phyloP scores from a whole-genome alignment of 2,888 invertebrate species.

The Epirrhoe tristata region DNA sequence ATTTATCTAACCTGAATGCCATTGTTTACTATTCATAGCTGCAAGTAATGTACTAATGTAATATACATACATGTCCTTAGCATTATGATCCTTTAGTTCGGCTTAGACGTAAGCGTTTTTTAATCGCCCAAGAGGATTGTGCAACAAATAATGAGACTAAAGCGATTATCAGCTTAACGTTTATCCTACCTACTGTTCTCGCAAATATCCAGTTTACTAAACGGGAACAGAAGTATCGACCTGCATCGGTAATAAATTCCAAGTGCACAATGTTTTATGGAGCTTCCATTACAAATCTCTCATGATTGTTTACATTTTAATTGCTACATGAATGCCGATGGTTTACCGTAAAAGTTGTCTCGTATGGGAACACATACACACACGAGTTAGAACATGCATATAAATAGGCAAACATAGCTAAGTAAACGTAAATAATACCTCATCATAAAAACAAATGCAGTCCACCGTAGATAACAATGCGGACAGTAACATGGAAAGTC shows the following conservation, averaged over 20 bases:
- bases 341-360: neutral
- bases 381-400: neutral
- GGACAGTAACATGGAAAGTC: slow-evolving; percentile 60
- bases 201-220: slow-evolving; percentile 19
- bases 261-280: slow-evolving; percentile 18
- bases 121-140: slow-evolving; percentile 46
- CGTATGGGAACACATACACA: neutral
- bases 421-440: slow-evolving; percentile 56
- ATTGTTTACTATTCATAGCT: slow-evolving; percentile 6
- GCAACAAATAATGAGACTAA: slow-evolving; percentile 38
- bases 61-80: slow-evolving; percentile 2
- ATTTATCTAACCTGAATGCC: slow-evolving; percentile 4
- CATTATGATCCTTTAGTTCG: slow-evolving; percentile 10
- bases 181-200: slow-evolving; percentile 17
- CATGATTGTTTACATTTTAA: slow-evolving; percentile 16
- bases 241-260: slow-evolving; percentile 20
- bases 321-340: neutral
- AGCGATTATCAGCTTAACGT: slow-evolving; percentile 30
- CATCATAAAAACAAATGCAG: slow-evolving; percentile 77
- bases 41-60: slow-evolving; percentile 14
- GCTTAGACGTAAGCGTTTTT: slow-evolving; percentile 32
- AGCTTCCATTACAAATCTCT: slow-evolving; percentile 4
- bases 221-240: slow-evolving; percentile 26
- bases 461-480: slow-evolving; percentile 67
- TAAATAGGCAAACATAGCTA: neutral